Conservation (phyloP, 2,888 invertebrate genomes). For the Drosophila formosana region DNA sequence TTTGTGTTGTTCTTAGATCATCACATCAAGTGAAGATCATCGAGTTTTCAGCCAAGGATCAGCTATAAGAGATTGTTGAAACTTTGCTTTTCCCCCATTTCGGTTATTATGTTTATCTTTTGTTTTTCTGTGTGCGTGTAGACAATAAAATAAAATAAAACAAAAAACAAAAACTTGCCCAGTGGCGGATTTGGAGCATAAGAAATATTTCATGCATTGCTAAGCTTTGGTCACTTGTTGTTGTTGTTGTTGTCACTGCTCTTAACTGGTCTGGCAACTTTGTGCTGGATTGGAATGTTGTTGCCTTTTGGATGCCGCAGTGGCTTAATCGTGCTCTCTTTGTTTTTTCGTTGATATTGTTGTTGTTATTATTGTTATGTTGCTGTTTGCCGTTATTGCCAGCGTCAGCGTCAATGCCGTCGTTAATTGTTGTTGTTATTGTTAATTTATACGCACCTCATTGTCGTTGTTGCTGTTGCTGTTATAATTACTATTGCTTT, state of each 20-base stretch:
- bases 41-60: not conserved
- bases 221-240: constrained; percentile 48
- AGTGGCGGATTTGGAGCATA: constrained; percentile 73
- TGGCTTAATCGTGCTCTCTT: constrained; percentile 17
- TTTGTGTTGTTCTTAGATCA: not conserved
- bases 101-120: constrained; percentile 1
- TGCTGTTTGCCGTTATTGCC: constrained; percentile 53
- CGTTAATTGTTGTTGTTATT: constrained; percentile 45
- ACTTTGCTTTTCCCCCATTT: not conserved
- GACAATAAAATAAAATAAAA: constrained; percentile 33
- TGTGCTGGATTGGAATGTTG: constrained; percentile 71
- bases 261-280: constrained; percentile 78
- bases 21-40: not conserved
- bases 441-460: constrained; percentile 28
- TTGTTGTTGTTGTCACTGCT: constrained; percentile 45
- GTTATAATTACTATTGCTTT: constrained; percentile 2
- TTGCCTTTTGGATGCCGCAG: constrained; percentile 63
- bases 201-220: constrained; percentile 74
- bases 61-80: constrained; percentile 1
- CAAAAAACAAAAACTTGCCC: constrained; percentile 47
- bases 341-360: constrained; percentile 25
- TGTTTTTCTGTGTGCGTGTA: constrained; percentile 16
- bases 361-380: constrained; percentile 30
- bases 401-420: constrained; percentile 48
- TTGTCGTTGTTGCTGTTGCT: constrained; percentile 23